Conservation (phyloP, 2,113 vertebrate genomes). For the Nettapus auritus region DNA sequence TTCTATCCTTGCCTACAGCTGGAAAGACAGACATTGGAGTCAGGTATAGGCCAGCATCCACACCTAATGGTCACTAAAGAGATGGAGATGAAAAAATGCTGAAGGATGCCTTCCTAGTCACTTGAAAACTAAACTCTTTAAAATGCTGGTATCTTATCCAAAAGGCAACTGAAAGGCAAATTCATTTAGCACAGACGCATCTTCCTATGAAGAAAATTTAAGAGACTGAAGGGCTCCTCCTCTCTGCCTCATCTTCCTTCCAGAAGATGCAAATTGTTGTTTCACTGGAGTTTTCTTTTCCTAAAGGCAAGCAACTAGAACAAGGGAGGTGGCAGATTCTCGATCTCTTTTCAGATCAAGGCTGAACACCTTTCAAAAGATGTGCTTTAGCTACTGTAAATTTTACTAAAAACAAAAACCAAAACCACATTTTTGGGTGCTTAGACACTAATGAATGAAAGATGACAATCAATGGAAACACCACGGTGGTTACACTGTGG, state of each 20-base stretch:
- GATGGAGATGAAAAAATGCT: neutral
- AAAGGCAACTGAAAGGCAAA: neutral
- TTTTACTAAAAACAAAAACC: neutral
- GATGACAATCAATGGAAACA: neutral
- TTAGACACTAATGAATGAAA: neutral
- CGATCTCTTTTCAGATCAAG: neutral
- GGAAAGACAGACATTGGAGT: neutral
- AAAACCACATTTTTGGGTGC: neutral
- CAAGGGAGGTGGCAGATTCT: neutral
- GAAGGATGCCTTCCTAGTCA: neutral
- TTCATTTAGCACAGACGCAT: neutral
- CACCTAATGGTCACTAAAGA: neutral
- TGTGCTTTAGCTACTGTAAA: neutral
- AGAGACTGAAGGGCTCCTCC: neutral
- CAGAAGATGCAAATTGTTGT: neutral
- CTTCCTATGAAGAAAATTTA: neutral
- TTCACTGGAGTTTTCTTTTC: neutral
- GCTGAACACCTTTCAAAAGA: neutral
- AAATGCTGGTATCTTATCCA: neutral
- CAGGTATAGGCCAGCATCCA: neutral
- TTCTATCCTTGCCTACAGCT: neutral
- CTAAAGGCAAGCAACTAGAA: neutral
- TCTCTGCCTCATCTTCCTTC: neutral
- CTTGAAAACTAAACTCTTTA: neutral
- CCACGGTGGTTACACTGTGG: rapidly evolving